Evolutionary conservation across 1,140 invertebrate species (phyloP).

Genomic region (Rhagoletis pomonella): DNA sequence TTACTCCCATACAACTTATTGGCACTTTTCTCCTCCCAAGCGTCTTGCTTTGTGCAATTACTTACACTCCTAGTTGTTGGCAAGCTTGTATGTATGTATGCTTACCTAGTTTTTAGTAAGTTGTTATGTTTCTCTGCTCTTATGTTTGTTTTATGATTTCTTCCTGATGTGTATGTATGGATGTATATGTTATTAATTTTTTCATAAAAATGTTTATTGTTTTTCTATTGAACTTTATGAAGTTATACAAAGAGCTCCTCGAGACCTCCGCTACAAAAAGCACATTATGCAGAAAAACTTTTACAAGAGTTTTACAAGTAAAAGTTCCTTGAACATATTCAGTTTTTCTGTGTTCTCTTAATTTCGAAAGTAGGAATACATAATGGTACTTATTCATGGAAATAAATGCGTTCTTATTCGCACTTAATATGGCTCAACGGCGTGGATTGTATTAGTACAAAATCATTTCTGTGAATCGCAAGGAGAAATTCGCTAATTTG

Average conservation of each 20-base stretch:
- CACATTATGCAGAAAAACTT: not conserved
- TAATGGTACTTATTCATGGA: too few species aligned
- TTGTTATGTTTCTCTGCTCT: not conserved
- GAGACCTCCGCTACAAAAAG: not conserved
- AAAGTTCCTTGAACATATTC: not conserved
- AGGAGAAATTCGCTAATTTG: too few species aligned
- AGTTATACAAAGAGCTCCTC: not conserved
- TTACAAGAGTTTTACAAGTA: not conserved
- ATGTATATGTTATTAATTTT: not conserved
- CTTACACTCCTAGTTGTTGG: not conserved
- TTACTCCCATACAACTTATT: not conserved
- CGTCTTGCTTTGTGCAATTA: not conserved
- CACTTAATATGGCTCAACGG: too few species aligned
- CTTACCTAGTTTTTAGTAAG: not conserved
- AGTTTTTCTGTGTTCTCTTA: not conserved
- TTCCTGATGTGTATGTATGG: not conserved
- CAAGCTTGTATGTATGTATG: not conserved
- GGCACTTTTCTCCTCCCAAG: not conserved
- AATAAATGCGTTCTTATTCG: too few species aligned
- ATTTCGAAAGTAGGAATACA: too few species aligned
- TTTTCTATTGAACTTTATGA: constrained; percentile 9
- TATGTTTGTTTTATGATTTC: not conserved
- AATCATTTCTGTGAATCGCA: too few species aligned
- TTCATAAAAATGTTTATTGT: not conserved
- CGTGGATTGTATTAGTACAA: too few species aligned